Base-by-base conservation (phyloP, 2,113 vertebrate species). In the Dicrurus megarhynchus region DNA sequence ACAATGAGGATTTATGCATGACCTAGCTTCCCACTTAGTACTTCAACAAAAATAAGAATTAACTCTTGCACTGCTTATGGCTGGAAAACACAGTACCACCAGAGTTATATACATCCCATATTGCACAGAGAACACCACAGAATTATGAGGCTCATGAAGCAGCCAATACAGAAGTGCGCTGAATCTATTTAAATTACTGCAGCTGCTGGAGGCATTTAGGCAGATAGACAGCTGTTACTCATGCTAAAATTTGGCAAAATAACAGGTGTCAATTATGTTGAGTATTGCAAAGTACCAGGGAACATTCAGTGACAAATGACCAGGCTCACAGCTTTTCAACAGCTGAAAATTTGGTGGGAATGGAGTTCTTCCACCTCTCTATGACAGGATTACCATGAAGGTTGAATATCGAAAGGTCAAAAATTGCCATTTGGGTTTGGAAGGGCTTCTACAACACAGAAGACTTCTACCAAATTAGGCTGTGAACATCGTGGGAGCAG, bases 31-130 rank as follows among this genome's bases (percentile, higher is more conserved):
- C 93, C 76, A 87, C 90, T 77, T 69, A 84, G 67, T 65, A 35
- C 84, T 90, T 88, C 56, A 56, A 81, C 90, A 95, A 92, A 96
- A 95, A 92, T 94, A 88, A 77, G 87, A 96, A 89, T 91, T 95
- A 94, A 95, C 87, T 87, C 90, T 93, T 87, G 37, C 84, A 93
- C 84, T 90, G 70, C 90, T 88, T 90, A 17, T 41, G 47, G 56
- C 71, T 77, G 76, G 86, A 89, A 95, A 15, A n/a, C 33, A 64
- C 94, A 84, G 78, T 42, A 69, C 71, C 23, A 12, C 20, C 47
- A 55, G 85, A 61, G 89, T 77, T 68, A 84, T 33, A 39, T 28
- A 49, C 65, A 53, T 15, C 44, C 37, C 16, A 4, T 8, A 11
- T 19, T 21, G 35, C 76, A 35, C 24, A 39, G 53, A 4, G 9